Percentiles rank a stretch among this genome's conserved stretches.
Conservation (phyloP, 2,113 vertebrate genomes). For the Anolis sagrei region DNA sequence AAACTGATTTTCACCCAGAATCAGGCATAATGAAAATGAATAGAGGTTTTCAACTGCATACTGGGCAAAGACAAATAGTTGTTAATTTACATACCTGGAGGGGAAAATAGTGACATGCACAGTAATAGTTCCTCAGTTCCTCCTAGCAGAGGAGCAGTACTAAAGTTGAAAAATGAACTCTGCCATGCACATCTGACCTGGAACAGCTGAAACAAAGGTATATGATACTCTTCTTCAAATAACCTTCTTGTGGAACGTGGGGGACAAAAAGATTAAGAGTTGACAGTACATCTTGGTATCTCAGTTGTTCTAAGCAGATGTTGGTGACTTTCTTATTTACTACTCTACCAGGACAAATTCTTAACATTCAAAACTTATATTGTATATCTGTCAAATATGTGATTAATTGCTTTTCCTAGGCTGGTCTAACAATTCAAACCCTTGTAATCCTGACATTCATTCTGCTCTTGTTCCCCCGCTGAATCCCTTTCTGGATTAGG, state of each 20-base stretch:
- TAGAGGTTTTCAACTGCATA: neutral
- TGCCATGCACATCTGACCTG: neutral
- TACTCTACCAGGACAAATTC: neutral
- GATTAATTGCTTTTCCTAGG: no score
- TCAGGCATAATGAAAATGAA: neutral
- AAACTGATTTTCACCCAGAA: neutral
- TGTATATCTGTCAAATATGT: no score
- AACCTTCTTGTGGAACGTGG: neutral
- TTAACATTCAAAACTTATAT: constrained; percentile 12
- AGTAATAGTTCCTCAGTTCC: neutral
- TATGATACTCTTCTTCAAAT: neutral
- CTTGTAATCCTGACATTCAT: no score
- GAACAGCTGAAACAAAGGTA: neutral
- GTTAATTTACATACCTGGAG: neutral
- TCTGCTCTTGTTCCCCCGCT: no score
- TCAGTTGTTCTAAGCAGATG: no score
- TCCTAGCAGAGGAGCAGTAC: neutral
- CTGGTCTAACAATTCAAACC: no score
- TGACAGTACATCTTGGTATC: neutral
- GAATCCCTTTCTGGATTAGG: no score
- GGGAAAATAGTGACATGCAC: neutral
- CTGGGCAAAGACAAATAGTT: neutral
- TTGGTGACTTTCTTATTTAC: neutral
- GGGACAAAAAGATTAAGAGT: neutral
- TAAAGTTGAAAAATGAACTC: neutral